Evolutionary conservation across 2,113 vertebrate species (phyloP).

Genomic region (Corvus moneduloides): DNA sequence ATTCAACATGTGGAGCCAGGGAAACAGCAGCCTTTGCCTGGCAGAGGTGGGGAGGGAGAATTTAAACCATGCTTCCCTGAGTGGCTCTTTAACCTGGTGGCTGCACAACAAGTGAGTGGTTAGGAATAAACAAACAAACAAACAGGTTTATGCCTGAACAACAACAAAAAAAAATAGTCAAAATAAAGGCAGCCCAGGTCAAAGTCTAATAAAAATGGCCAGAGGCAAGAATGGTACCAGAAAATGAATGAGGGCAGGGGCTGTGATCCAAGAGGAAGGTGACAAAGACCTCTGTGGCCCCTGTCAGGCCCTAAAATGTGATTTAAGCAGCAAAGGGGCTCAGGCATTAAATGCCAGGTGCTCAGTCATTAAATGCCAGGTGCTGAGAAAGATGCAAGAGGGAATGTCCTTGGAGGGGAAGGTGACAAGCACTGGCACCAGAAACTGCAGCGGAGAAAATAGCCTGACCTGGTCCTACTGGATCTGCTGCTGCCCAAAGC

Average conservation of each 20-base stretch:
- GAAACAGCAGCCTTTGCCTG: not conserved
- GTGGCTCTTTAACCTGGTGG: not conserved
- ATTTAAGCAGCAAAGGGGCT: not conserved
- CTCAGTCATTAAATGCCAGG: not conserved
- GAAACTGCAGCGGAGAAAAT: not conserved
- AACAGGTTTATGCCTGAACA: not conserved
- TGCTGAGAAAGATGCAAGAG: not conserved
- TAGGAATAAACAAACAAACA: not conserved
- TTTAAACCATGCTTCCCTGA: accelerated
- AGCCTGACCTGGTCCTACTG: not conserved
- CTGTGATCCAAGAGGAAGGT: not conserved
- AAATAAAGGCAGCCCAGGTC: not conserved
- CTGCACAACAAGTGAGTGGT: not conserved
- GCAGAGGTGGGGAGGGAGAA: not conserved
- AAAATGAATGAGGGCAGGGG: not conserved
- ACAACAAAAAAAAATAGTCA: not conserved
- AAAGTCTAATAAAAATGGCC: not conserved
- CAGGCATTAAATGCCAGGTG: not conserved
- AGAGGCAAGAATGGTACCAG: not conserved
- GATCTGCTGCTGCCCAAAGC: not conserved
- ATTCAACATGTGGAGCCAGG: not conserved
- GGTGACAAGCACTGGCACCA: not conserved
- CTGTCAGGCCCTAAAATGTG: not conserved
- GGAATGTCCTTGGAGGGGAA: not conserved
- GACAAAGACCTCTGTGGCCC: not conserved